Conservation (phyloP, 2,888 invertebrate genomes). For the Melipona beecheii region DNA sequence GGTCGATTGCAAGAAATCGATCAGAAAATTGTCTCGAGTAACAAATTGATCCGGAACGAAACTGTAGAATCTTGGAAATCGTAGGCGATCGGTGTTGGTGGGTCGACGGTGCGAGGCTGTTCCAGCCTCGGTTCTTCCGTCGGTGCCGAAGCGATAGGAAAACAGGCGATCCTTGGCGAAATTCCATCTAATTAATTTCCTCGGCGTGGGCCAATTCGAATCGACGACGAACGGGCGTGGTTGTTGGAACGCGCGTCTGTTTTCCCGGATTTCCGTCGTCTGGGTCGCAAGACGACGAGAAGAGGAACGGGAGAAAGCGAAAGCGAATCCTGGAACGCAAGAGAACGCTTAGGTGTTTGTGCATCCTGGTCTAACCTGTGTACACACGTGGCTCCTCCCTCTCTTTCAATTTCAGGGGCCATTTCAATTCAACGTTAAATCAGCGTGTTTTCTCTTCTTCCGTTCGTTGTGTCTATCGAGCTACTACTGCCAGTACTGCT, state of each 20-base stretch:
- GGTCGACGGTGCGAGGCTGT: not conserved
- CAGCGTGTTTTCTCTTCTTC: slow-evolving; percentile 2
- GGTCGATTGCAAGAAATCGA: not conserved
- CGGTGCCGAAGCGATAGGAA: slow-evolving; percentile 33
- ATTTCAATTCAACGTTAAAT: slow-evolving; percentile 51
- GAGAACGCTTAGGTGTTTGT: slow-evolving; percentile 22
- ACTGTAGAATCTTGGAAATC: not conserved
- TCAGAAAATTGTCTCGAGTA: not conserved
- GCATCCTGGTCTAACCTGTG: slow-evolving; percentile 30
- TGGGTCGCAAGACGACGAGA: slow-evolving; percentile 15
- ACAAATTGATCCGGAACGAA: not conserved
- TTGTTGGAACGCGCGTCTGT: slow-evolving; percentile 33
- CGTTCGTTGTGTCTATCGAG: slow-evolving; percentile 9
- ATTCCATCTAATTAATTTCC: slow-evolving; percentile 79
- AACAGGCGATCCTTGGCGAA: slow-evolving; percentile 61
- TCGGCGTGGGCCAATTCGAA: slow-evolving; percentile 73
- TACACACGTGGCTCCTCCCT: not conserved
- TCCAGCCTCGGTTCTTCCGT: not conserved
- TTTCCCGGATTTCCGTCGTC: slow-evolving; percentile 54
- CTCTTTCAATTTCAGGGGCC: slow-evolving; percentile 31
- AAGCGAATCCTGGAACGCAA: slow-evolving; percentile 1
- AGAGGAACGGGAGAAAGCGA: slow-evolving; percentile 10
- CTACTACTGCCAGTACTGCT: not conserved
- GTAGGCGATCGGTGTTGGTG: not conserved
- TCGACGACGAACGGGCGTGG: slow-evolving; percentile 78